Percentiles rank a stretch among this genome's conserved stretches.
Evolutionary conservation across 2,797 vertebrate genomes (phyloP).

Genomic region (Eulemur rubriventer): DNA sequence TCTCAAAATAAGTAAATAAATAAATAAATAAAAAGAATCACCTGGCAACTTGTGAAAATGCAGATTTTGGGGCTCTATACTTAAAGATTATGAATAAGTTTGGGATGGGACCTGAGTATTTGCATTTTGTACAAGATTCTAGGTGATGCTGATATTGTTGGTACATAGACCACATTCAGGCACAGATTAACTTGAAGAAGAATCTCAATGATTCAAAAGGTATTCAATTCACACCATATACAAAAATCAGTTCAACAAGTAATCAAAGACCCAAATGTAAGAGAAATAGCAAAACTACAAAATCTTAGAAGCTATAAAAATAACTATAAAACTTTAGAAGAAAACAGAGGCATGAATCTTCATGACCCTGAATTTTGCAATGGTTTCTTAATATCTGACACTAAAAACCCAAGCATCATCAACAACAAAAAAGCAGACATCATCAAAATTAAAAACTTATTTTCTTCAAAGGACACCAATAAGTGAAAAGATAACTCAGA

Average conservation of each 20-base stretch:
- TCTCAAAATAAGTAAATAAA: too few species aligned
- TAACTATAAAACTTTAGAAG: background rate
- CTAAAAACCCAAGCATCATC: background rate
- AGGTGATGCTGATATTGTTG: background rate
- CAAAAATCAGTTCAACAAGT: constrained; percentile 6
- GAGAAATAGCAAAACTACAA: background rate
- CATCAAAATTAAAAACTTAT: background rate
- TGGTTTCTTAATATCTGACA: background rate
- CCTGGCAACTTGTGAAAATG: background rate
- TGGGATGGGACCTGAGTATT: background rate
- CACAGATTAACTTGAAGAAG: background rate
- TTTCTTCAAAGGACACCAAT: background rate
- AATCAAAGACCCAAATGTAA: background rate
- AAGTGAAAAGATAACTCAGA: background rate
- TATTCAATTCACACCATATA: background rate
- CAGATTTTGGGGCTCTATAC: background rate
- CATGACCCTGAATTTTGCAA: background rate
- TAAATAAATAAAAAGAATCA: background rate
- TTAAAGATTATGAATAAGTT: background rate
- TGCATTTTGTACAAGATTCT: background rate
- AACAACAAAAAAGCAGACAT: background rate
- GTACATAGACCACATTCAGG: background rate
- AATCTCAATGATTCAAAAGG: background rate
- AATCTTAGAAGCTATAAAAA: background rate
- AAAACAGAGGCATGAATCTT: background rate